Conservation (phyloP, 2,113 vertebrate species). For the Calidris pugnax region DNA sequence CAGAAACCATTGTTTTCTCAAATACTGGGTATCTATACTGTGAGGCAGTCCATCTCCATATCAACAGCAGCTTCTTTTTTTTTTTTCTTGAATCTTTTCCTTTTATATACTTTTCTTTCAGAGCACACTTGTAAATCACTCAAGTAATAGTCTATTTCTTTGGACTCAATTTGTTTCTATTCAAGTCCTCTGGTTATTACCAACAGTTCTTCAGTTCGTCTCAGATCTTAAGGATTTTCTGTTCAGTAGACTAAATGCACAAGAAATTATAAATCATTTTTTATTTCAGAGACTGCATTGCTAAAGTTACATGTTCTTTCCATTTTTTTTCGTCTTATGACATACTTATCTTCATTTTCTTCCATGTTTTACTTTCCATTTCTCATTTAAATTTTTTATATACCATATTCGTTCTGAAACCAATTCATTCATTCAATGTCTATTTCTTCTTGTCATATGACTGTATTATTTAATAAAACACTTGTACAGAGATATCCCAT, state of each 20-base stretch:
- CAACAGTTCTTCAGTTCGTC: slow-evolving; percentile 10
- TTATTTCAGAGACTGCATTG: not conserved
- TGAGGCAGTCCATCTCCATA: not conserved
- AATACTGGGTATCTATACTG: not conserved
- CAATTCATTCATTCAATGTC: not conserved
- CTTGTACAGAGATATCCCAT: not conserved
- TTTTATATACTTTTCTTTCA: slow-evolving; percentile 8
- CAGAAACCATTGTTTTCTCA: not conserved
- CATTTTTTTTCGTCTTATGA: not conserved
- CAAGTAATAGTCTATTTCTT: slow-evolving; percentile 30
- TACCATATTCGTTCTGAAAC: not conserved
- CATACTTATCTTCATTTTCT: slow-evolving; percentile 12
- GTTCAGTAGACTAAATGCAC: not conserved
- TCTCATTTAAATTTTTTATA: slow-evolving; percentile 30
- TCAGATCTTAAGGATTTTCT: slow-evolving; percentile 27
- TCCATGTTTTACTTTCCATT: slow-evolving; percentile 24
- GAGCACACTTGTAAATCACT: slow-evolving; percentile 15
- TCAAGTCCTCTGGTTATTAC: slow-evolving; percentile 35
- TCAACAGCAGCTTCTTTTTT: not conserved
- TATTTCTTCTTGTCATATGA: not conserved
- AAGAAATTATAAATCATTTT: not conserved
- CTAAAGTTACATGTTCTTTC: slow-evolving; percentile 1
- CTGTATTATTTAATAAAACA: not conserved
- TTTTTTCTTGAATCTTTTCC: not conserved
- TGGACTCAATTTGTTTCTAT: slow-evolving; percentile 20